Evolutionary conservation across 2,888 invertebrate genomes (phyloP).

Genomic region (Dryocosmus kuriphilus): DNA sequence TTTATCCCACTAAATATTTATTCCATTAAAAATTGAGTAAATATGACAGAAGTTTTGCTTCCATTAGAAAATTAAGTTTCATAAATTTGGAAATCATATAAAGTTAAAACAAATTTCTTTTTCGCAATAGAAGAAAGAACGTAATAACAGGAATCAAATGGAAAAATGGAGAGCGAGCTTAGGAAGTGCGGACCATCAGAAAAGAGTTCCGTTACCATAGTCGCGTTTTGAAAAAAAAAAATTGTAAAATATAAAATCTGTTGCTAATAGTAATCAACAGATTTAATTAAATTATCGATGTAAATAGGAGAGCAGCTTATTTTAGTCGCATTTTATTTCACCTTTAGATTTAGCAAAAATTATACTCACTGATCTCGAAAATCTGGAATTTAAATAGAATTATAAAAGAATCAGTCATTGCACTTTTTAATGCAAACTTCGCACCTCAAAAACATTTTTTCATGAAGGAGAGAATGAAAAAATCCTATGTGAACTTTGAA

Average conservation of each 20-base stretch:
- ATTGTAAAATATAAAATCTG: constrained; percentile 16
- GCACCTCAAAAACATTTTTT: not conserved
- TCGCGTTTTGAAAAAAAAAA: not conserved
- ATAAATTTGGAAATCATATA: too few relatives aligned
- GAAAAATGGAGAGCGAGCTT: not conserved
- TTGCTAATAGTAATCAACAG: not conserved
- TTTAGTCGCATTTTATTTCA: not conserved
- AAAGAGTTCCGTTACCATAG: constrained; percentile 3
- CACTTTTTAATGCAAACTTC: not conserved
- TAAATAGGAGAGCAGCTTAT: constrained; percentile 12
- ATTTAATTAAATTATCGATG: not conserved
- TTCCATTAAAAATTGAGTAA: not conserved
- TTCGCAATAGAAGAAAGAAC: not conserved
- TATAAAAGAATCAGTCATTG: not conserved
- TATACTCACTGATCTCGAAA: not conserved
- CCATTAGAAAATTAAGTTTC: not conserved
- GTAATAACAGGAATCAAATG: not conserved
- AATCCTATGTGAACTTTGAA: not conserved
- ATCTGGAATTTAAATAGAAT: not conserved
- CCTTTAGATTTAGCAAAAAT: not conserved
- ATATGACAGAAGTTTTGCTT: not conserved
- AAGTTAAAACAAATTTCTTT: not conserved
- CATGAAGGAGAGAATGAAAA: not conserved
- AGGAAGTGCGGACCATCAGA: constrained; percentile 8
- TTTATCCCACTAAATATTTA: not conserved